A percentile compares a stretch with the other conserved stretches of the same genome.
These are phyloP conservation scores for Platichthys flesus DNA, from an alignment of 2,113 vertebrate species.

Conservation along the genomic window DNA sequence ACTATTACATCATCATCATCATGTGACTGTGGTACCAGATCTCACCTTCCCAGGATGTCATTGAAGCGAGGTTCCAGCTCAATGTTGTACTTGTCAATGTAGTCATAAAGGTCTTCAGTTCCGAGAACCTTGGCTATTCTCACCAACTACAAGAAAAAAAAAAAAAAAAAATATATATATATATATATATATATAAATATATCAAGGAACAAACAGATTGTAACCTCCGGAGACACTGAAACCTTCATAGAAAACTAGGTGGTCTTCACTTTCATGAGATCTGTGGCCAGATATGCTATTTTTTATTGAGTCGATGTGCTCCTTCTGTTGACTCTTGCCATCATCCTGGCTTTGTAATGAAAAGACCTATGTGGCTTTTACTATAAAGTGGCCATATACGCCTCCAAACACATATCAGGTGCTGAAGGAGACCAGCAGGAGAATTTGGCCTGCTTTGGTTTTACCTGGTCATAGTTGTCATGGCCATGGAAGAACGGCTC, in stretches of 20 bases:
- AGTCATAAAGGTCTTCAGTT: slow-evolving; percentile 86
- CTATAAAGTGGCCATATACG: background rate
- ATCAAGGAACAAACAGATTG: background rate
- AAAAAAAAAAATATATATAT: no score
- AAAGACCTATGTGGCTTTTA: background rate
- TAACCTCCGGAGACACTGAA: background rate
- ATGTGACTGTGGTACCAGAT: background rate
- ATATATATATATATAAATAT: no score
- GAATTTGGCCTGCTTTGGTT: background rate
- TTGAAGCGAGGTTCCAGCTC: slow-evolving; percentile 86
- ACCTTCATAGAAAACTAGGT: background rate
- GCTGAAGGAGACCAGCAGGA: background rate
- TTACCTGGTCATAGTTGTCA: slow-evolving; percentile 86
- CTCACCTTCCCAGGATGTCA: slow-evolving; percentile 85
- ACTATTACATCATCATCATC: background rate
- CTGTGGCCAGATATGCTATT: background rate
- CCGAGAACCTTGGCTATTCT: slow-evolving; percentile 87
- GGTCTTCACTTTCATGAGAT: background rate
- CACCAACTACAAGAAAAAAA: slow-evolving; percentile 78
- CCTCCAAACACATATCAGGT: background rate
- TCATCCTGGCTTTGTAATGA: background rate
- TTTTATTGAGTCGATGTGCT: background rate
- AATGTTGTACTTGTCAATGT: slow-evolving; percentile 87
- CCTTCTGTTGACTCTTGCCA: background rate
- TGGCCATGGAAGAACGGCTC: slow-evolving; percentile 87